Evolutionary conservation across 2,888 invertebrate species (phyloP), one percentile per base, ranked within the genome.

Genomic region (Yponomeuta cagnagella): DNA sequence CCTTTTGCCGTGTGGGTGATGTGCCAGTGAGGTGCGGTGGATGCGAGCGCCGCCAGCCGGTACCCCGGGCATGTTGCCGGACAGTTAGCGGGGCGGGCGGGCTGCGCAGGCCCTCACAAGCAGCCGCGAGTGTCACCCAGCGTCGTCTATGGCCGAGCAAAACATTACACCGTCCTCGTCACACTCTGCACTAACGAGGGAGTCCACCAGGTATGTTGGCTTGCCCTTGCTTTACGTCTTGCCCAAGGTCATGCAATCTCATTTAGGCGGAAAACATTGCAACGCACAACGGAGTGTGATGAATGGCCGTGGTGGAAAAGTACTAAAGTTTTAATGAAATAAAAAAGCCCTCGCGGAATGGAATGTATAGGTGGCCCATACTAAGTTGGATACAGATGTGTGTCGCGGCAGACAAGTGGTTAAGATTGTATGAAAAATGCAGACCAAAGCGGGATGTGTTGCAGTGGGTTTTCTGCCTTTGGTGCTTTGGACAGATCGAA

Each of bases 121-220:
- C 89, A 89, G 88, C 86, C 88, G 90, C 90, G 90, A 85, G 94
- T 94, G 93, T 94, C 93, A 93, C 94, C 94, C 91, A 95, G 95
- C 95, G 95, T 95, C 95, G 96, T 96, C 96, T 96, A 96, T 96
- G 96, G 96, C 96, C 95, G 95, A 96, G 95, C 95, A 96, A 95
- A 95, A 95, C 95, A 95, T 94, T 93, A 93, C 94, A 94, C 94
- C 95, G 93, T 93, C 87, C 88, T 74, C 90, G 93, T 93, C 93
- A 93, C 94, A 94, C 94, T 94, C 94, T 94, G 94, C 94, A 93
- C 93, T 94, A 93, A 93, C 94, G 93, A 94, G 94, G 94, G 95
- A 93, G 91, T 93, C 93, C 93, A 93, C 86, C 88, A 85, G 92
- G 93, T 93, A 81, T 84, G 80, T 65, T 23, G 15, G 12, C 48